A percentile compares a stretch with the other conserved stretches of the same genome.
Conservation (phyloP, 2,888 invertebrate species). For the Gastracanthus pulcherrimus region DNA sequence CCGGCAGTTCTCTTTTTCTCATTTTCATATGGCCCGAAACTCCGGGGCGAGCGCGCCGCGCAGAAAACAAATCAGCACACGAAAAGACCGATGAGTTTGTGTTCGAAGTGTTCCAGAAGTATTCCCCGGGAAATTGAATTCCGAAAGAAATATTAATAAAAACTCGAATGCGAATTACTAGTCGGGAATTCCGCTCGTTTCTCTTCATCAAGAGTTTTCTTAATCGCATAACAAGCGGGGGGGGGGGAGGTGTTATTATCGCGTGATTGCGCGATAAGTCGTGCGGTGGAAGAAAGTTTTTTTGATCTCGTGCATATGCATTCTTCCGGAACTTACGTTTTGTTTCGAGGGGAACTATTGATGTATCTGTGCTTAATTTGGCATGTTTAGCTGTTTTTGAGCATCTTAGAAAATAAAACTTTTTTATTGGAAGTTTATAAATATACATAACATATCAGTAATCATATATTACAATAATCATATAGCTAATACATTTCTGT, state of each 20-base stretch:
- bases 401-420: no score
- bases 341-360: no score
- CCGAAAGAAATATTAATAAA: slow-evolving; percentile 52
- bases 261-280: slow-evolving; percentile 4
- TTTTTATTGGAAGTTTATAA: no score
- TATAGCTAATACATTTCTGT: not conserved
- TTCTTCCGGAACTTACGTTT: no score
- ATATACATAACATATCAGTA: no score
- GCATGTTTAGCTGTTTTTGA: no score
- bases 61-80: slow-evolving; percentile 40
- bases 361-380: no score
- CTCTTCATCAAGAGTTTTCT: slow-evolving; percentile 37
- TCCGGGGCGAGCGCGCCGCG: not conserved
- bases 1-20: slow-evolving; percentile 22
- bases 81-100: slow-evolving; percentile 50
- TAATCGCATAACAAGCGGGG: slow-evolving; percentile 29
- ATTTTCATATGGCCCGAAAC: slow-evolving; percentile 26
- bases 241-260: no score
- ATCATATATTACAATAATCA: no score
- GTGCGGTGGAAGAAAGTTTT: no score
- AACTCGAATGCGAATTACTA: slow-evolving; percentile 27
- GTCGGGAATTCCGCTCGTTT: not conserved
- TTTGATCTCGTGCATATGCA: no score
- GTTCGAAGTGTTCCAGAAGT: slow-evolving; percentile 29
- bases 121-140: slow-evolving; percentile 37